Conservation (phyloP, 2,888 invertebrate species). For the Zeuzera pyrina region DNA sequence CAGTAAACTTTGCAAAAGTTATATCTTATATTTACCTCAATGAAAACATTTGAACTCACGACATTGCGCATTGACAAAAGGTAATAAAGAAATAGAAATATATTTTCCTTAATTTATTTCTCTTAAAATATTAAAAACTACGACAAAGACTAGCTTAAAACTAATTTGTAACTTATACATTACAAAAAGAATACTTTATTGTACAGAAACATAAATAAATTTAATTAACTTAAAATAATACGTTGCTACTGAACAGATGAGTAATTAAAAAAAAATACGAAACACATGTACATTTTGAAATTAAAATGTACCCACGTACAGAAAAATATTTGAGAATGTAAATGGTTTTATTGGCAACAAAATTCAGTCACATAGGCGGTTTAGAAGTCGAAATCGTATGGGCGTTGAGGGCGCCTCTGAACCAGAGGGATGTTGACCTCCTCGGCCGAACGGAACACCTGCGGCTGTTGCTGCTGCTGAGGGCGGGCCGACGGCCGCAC, state of each 20-base stretch:
- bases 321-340: not conserved
- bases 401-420: conserved; percentile 80
- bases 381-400: conserved; percentile 62
- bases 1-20: no score
- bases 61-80: no score
- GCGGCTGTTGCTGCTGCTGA: conserved; percentile 55
- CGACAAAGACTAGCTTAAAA: conserved; percentile 67
- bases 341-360: not conserved
- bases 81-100: conserved; percentile 1
- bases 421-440: conserved; percentile 90
- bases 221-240: conserved; percentile 29
- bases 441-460: conserved; percentile 88
- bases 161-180: conserved; percentile 65
- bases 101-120: conserved; percentile 22
- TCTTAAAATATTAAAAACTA: no score
- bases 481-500: conserved; percentile 35
- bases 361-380: no score
- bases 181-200: conserved; percentile 30
- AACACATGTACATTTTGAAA: not conserved
- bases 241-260: no score
- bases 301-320: no score
- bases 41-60: no score
- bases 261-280: not conserved
- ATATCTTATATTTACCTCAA: no score
- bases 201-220: conserved; percentile 59